Evolutionary conservation across 2,797 vertebrate genomes (phyloP).

Genomic region (Ciconia nigra): DNA sequence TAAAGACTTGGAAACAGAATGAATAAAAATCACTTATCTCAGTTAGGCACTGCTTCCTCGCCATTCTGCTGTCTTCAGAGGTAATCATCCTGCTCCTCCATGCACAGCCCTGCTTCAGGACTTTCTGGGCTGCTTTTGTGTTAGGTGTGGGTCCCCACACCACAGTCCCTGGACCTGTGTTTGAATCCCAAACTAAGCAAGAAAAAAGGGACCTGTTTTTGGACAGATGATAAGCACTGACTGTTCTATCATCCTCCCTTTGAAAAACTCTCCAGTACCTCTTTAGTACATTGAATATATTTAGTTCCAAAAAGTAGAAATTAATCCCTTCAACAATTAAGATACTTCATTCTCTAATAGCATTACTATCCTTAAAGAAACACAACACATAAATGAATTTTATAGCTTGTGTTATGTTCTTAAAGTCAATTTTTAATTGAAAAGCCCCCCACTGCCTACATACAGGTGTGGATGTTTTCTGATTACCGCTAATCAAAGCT

Average conservation of each 20-base stretch:
- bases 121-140: neutral
- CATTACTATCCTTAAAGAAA: neutral
- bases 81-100: neutral
- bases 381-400: neutral
- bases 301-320: neutral
- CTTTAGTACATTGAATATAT: neutral
- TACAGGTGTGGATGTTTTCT: neutral
- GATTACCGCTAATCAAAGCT: neutral
- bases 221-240: neutral
- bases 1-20: neutral
- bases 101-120: neutral
- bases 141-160: neutral
- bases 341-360: neutral
- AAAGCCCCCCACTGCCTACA: neutral
- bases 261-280: neutral
- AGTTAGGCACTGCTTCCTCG: neutral
- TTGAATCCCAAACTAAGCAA: neutral
- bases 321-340: neutral
- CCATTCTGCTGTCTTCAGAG: neutral
- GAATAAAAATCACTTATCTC: neutral
- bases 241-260: neutral
- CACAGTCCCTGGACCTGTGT: neutral
- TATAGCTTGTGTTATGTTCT: neutral
- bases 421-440: constrained; percentile 3
- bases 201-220: neutral